Evolutionary conservation across 2,113 vertebrate species (phyloP), one percentile per base, ranked within the genome.

Genomic region (Megalops atlanticus): DNA sequence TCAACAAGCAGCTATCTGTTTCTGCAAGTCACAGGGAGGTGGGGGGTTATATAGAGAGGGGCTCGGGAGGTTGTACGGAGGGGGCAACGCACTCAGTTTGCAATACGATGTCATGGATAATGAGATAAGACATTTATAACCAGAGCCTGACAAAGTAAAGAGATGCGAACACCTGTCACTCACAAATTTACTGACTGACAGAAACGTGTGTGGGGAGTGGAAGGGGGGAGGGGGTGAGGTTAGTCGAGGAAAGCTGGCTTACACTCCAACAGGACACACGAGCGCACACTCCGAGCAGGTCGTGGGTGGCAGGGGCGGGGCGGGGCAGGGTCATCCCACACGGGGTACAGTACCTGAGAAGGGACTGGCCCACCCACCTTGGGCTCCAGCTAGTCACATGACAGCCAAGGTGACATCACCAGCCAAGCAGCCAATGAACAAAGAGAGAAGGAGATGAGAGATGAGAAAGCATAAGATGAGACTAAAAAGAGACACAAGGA

Each of bases 241-340:
- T 75, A 85, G 83, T 79, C 64, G 31, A 82, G 70, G 80, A 92
- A 88, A 86, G 88, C 90, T 93, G 90, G 91, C 94, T 95, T 93
- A 95, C 93, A 80, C 91, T 94, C 93, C 93, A 94, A 92, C 92
- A 95, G 0, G 93, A 93, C 82, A 94, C 93, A 24, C 93, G 92
- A 86, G 93, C 92, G 18, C 94, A 95, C 89, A 95, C 8, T 68
- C 92, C 93, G 83, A 86, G 92, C 92, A 94, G 94, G 87, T 87
- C 90, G 87, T 88, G 88, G 77, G 87, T 81, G 83, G 82, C 87
- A 89, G 92, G 85, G 8, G 86, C 87, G 85, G 83, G 86, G 87
- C 1, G 84, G 0, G 41, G 78, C 78, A 52, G 86, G 88, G 83
- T 86, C 82, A 74, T 87, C 86, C n/a, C n/a, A n/a, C n/a, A n/a